phyloP scores from a whole-genome alignment of 1,140 invertebrate genomes.

The Heliothis virescens region DNA sequence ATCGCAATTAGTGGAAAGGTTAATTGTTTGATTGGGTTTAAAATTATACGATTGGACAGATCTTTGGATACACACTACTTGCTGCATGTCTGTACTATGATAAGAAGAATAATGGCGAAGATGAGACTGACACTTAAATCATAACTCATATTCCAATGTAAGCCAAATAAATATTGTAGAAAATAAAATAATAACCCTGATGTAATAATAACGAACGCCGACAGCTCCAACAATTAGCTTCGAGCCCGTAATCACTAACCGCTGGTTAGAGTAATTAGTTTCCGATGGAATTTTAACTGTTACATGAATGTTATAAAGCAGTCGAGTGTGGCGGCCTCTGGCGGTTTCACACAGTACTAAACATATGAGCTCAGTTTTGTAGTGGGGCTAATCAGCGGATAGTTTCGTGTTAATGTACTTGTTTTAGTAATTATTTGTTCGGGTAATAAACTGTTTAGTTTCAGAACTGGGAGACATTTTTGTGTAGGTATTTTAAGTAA shows the following conservation, averaged over 20 bases:
- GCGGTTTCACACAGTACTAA: not conserved
- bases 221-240: not conserved
- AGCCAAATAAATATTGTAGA: not conserved
- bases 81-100: no score
- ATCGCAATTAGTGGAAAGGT: no score
- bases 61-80: no score
- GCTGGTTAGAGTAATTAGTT: slow-evolving; percentile 21
- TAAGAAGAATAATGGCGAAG: no score
- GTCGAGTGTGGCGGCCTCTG: slow-evolving; percentile 1
- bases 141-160: no score
- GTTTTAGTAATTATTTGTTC: no score
- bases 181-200: not conserved
- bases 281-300: slow-evolving; percentile 6
- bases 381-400: not conserved
- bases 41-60: no score
- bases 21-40: no score
- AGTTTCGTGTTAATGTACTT: not conserved
- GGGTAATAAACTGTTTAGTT: no score
- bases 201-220: not conserved
- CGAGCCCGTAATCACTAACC: not conserved
- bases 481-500: no score
- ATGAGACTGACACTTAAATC: no score
- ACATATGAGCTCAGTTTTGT: not conserved
- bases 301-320: slow-evolving; percentile 2
- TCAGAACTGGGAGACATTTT: no score